Percentiles rank a stretch among this genome's conserved stretches.
These are phyloP conservation scores for Cercopithecus petaurista DNA, from an alignment of 2,797 vertebrate species.

Conservation along the genomic window DNA sequence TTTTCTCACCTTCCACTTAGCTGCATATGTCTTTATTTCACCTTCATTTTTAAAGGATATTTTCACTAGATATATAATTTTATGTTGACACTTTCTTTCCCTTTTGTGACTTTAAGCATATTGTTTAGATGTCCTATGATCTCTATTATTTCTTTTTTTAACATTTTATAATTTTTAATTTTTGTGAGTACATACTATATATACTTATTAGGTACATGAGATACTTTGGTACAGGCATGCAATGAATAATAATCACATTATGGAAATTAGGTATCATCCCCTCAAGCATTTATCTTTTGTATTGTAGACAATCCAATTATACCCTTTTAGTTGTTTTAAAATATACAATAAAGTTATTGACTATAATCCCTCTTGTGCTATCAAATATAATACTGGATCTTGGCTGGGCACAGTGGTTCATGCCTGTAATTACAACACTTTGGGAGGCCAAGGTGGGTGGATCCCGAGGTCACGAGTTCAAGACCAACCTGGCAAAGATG, in stretches of 20 bases:
- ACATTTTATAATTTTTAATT: neutral
- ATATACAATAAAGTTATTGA: neutral
- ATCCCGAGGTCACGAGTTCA: too few species aligned
- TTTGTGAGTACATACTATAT: neutral
- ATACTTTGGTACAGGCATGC: neutral
- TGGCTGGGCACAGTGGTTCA: too few species aligned
- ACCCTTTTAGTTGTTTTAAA: neutral
- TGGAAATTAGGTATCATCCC: neutral
- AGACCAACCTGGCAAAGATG: too few species aligned
- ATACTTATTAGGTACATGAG: neutral
- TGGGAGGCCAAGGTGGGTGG: too few species aligned
- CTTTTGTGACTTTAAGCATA: neutral
- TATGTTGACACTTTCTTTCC: neutral
- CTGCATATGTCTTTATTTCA: neutral
- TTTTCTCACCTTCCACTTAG: neutral
- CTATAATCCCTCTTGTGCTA: neutral
- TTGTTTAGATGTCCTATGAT: neutral
- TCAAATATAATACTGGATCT: neutral
- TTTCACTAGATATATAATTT: slow-evolving; percentile 1
- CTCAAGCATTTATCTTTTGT: neutral
- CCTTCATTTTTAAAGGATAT: neutral
- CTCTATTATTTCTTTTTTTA: neutral
- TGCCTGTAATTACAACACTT: too few species aligned
- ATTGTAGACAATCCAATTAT: neutral
- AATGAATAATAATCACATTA: neutral